phyloP scores from a whole-genome alignment of 2,888 invertebrate genomes.

The Diploptera punctata region DNA sequence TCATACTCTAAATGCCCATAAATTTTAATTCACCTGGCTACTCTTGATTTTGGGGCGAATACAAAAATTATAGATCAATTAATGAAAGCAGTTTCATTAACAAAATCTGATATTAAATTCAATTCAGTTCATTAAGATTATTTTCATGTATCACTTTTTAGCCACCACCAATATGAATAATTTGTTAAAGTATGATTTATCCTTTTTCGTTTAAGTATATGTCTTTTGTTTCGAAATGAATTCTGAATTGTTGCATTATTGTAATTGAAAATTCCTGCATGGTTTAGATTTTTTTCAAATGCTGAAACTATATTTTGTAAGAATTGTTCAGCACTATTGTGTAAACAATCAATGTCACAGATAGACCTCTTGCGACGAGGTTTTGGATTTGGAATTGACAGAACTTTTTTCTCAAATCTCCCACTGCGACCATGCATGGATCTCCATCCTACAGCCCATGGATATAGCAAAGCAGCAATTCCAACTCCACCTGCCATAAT shows the following conservation, averaged over 20 bases:
- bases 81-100: too few species aligned
- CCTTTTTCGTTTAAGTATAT: background rate
- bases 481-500: conserved; percentile 18
- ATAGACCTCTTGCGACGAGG: background rate
- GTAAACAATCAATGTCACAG: background rate
- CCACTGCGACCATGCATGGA: background rate
- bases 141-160: conserved; percentile 9
- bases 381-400: background rate
- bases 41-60: too few species aligned
- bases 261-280: background rate
- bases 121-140: too few species aligned
- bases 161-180: conserved; percentile 11
- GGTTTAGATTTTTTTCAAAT: background rate
- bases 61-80: too few species aligned
- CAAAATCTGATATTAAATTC: too few species aligned
- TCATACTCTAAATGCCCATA: too few species aligned
- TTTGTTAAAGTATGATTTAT: background rate
- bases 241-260: background rate
- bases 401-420: background rate
- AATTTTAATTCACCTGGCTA: too few species aligned
- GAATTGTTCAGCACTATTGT: background rate
- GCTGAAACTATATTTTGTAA: background rate
- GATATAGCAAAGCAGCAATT: conserved; percentile 7
- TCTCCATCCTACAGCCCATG: conserved; percentile 6
- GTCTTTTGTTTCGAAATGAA: background rate